Evolutionary conservation across 2,888 invertebrate genomes (phyloP).

Genomic region (Volucella zonaria): DNA sequence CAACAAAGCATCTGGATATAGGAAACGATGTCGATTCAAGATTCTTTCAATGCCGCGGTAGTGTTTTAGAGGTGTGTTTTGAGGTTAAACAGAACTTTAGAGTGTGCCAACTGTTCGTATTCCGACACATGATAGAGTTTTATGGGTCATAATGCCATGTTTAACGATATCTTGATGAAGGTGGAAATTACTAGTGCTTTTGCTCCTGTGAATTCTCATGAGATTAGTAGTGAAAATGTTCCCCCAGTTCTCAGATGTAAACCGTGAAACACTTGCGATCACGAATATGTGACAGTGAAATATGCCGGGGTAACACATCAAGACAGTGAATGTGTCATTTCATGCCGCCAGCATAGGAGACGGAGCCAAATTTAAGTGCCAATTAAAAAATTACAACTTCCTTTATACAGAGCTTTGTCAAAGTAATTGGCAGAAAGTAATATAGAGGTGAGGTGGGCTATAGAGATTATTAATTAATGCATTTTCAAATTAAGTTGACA

Average conservation of each 20-base stretch:
- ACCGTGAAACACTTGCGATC: conserved; percentile 29
- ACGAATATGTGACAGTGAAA: conserved; percentile 37
- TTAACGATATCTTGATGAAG: conserved; percentile 39
- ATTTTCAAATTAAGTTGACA: too few relatives aligned
- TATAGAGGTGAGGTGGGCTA: too few relatives aligned
- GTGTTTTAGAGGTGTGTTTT: background rate
- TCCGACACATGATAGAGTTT: conserved; percentile 55
- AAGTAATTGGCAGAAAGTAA: too few relatives aligned
- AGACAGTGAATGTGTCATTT: conserved; percentile 18
- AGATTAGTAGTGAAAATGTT: conserved; percentile 7
- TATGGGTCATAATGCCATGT: conserved; percentile 53
- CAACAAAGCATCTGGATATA: background rate
- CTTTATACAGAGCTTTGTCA: background rate
- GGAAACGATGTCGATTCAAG: background rate
- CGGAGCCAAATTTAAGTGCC: conserved; percentile 29
- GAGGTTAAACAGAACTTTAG: conserved; percentile 15
- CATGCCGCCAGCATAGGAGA: background rate
- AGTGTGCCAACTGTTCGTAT: conserved; percentile 23
- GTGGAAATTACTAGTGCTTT: conserved; percentile 32
- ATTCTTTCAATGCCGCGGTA: background rate
- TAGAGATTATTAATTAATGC: too few relatives aligned
- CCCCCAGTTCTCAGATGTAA: conserved; percentile 21
- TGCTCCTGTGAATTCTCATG: background rate
- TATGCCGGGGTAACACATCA: conserved; percentile 13
- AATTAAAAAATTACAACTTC: conserved; percentile 16